A percentile compares a stretch with the other conserved stretches of the same genome.
Conservation (phyloP, 1,140 invertebrate species). For the Zeugodacus cucurbitae region DNA sequence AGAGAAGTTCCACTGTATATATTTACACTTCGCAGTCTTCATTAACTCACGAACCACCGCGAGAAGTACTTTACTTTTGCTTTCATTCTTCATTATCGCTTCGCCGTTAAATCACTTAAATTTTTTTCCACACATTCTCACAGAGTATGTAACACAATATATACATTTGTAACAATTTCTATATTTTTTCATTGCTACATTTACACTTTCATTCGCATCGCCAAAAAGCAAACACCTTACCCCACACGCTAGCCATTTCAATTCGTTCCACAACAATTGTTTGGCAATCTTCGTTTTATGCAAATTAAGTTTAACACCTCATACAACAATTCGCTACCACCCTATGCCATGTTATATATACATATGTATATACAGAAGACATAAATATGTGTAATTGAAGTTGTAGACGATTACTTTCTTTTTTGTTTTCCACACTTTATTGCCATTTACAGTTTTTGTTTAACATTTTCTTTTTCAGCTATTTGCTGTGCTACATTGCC, state of each 20-base stretch:
- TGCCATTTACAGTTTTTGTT: background rate
- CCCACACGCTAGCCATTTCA: background rate
- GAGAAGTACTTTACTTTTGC: background rate
- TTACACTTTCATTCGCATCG: background rate
- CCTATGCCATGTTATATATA: background rate
- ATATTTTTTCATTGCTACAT: background rate
- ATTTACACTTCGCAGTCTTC: too few species aligned
- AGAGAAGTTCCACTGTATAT: too few species aligned
- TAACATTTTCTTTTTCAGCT: background rate
- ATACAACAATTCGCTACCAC: background rate
- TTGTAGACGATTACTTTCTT: background rate
- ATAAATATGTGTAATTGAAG: background rate
- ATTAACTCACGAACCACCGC: too few species aligned
- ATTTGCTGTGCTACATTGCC: background rate
- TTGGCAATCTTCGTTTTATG: background rate
- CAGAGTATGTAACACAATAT: background rate
- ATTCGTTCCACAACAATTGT: slow-evolving; percentile 18
- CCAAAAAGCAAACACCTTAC: background rate
- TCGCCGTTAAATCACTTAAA: background rate
- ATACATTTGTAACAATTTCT: background rate
- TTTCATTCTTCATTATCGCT: slow-evolving; percentile 9
- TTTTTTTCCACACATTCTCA: background rate
- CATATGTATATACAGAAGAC: too few species aligned
- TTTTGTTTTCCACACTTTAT: background rate
- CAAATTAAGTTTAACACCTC: slow-evolving; percentile 37